Conservation (phyloP, 2,888 invertebrate genomes). For the Idaea biselata region DNA sequence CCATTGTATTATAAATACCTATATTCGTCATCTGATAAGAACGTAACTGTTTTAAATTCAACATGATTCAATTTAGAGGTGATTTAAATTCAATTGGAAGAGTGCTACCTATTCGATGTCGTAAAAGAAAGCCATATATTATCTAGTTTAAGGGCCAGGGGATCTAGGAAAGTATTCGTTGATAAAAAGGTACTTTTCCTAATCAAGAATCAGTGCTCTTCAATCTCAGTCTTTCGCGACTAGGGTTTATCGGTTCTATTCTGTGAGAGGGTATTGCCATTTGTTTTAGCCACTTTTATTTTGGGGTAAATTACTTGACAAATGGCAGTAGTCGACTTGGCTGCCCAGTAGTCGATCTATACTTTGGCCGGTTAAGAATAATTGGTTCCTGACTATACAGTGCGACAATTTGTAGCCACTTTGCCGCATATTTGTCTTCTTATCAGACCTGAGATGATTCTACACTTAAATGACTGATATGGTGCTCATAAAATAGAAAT, state of each 20-base stretch:
- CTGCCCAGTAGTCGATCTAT: neutral
- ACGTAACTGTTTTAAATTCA: neutral
- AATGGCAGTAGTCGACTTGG: neutral
- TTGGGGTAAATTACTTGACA: neutral
- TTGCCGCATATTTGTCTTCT: neutral
- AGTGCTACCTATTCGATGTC: neutral
- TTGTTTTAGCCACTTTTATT: neutral
- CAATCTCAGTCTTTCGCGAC: neutral
- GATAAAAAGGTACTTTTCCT: neutral
- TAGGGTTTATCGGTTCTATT: neutral
- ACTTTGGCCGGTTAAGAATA: neutral
- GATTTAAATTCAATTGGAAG: conserved; percentile 1
- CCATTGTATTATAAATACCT: neutral
- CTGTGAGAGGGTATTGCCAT: neutral
- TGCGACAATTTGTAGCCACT: neutral
- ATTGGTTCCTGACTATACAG: neutral
- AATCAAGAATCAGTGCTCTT: neutral
- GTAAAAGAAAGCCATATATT: conserved; percentile 1
- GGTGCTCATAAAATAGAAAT: neutral
- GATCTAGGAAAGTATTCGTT: neutral
- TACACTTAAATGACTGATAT: neutral
- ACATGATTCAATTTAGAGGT: neutral
- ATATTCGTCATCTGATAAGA: neutral
- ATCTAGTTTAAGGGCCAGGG: neutral
- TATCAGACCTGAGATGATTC: neutral